Evolutionary conservation across 2,888 invertebrate species (phyloP), one percentile per base, ranked within the genome.

Genomic region (Tenodera sinensis): DNA sequence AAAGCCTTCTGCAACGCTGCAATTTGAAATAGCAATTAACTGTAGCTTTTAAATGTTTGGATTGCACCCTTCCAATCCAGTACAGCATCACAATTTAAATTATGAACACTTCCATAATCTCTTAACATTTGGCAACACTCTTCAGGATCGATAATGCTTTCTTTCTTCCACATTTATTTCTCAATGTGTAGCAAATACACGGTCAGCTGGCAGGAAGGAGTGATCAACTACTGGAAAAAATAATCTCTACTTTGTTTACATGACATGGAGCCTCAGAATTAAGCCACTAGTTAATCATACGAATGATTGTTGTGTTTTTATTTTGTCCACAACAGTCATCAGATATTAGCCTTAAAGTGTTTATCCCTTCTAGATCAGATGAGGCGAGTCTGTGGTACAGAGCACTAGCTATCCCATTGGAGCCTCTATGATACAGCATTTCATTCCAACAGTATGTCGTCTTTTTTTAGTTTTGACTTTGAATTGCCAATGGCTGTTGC

Each of bases 401-500:
- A 87, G 87, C 87, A 42, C 54, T 86, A 30, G 86, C 87, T 8
- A 89, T 89, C 85, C 87, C 47, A 89, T 87, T 89, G 42, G 87
- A 85, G 8, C 89, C 83, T 85, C 83, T 89, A 83, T 71, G 42
- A 27, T 81, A 42, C 42, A 83, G 86, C 7, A 47, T 87, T 89
- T 89, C 89, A 83, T 28, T 81, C 83, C 47, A 89, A 83, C 83
- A 83, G 30, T 89, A 86, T 42, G 28, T 87, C 87, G 47, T 42
- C 28, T 84, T 71, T 87, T 14, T 3, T 86, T n/a, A 87, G 14
- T 83, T 85, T 28, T 15, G 25, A 30, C 28, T 86, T 71, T 27
- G 87, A 89, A 34, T 83, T 86, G 9, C 87, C 42, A 47, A 28
- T 83, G 42, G 82, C 82, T 25, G 86, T 25, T 82, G 34, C 42